Evolutionary conservation across 2,797 vertebrate species (phyloP).

Genomic region (Epinephelus malabaricus): DNA sequence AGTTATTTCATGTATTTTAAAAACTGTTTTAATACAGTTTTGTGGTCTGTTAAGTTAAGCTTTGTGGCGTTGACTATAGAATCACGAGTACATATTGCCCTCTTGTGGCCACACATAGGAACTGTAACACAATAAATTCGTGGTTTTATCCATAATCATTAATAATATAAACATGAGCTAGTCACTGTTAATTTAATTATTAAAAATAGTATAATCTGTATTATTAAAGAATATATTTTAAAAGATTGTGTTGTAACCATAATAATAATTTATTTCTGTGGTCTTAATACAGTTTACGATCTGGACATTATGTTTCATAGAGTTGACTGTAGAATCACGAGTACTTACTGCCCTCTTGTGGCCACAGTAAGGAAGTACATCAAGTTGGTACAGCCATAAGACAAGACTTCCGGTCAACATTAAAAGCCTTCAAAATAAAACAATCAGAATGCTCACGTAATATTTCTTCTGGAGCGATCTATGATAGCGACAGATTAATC

Average conservation of each 20-base stretch:
- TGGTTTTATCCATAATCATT: background rate
- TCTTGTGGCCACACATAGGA: background rate
- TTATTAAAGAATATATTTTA: background rate
- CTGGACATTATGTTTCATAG: no score
- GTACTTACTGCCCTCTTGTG: background rate
- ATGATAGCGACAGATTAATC: no score
- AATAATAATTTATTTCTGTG: no score
- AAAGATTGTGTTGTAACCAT: no score
- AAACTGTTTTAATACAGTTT: background rate
- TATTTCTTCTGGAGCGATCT: no score
- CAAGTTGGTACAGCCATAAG: background rate
- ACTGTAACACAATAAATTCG: background rate
- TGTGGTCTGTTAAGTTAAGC: no score
- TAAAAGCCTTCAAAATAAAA: background rate
- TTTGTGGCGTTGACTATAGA: background rate
- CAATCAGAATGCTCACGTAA: no score
- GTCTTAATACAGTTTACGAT: background rate
- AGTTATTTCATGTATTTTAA: no score
- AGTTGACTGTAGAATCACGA: background rate
- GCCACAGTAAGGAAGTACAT: background rate
- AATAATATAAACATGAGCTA: background rate
- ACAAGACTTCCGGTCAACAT: rapidly evolving
- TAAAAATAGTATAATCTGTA: no score
- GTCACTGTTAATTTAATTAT: no score
- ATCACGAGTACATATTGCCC: background rate